Evolutionary conservation across 1,140 invertebrate genomes (phyloP).

Genomic region (Drosophila azteca): DNA sequence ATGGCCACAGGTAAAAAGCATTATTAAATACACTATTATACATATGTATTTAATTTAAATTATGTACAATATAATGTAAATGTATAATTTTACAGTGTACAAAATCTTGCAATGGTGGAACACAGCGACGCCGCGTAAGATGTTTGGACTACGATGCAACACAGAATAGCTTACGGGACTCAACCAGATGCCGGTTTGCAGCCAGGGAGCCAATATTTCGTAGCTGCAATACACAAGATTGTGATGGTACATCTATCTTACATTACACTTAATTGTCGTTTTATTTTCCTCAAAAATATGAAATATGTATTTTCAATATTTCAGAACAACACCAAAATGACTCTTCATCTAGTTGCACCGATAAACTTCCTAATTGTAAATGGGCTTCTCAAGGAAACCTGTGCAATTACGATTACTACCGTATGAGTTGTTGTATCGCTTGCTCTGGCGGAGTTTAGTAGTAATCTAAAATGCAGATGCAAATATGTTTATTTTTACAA

Average conservation of each 20-base stretch:
- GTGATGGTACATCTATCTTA: conserved; percentile 79
- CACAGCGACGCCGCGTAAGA: conserved; percentile 86
- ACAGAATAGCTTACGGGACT: conserved; percentile 75
- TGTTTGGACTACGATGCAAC: conserved; percentile 86
- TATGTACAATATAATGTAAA: background rate
- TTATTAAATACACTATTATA: too few species aligned
- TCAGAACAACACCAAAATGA: conserved; percentile 69
- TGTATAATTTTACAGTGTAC: conserved; percentile 84
- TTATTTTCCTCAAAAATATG: too few species aligned
- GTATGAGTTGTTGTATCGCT: conserved; percentile 88
- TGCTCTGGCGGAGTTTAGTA: conserved; percentile 42
- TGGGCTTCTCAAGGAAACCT: conserved; percentile 91
- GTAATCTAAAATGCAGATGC: too few species aligned
- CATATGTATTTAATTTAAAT: background rate
- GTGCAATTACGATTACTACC: conserved; percentile 92
- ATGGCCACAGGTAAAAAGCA: conserved; percentile 85
- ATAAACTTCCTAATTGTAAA: conserved; percentile 89
- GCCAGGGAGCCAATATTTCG: conserved; percentile 85
- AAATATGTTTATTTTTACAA: background rate
- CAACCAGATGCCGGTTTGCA: conserved; percentile 85
- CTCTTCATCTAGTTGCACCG: conserved; percentile 85
- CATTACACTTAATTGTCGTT: background rate
- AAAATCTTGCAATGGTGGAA: conserved; percentile 86
- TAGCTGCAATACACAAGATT: conserved; percentile 87
- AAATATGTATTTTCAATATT: background rate